phyloP scores from a whole-genome alignment of 2,888 invertebrate genomes.

The Eulithis prunata region DNA sequence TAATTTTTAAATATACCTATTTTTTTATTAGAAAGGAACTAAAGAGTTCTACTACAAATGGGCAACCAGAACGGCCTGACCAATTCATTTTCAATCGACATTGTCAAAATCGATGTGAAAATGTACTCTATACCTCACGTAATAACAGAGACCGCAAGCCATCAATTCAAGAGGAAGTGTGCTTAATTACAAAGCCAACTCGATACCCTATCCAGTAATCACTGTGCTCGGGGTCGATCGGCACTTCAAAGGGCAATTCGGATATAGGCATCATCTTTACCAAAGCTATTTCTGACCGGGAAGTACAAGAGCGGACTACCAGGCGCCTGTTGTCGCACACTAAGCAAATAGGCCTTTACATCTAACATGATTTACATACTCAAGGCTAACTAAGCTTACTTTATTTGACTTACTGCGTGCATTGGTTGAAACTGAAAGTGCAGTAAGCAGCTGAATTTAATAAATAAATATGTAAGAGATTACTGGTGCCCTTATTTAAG shows the following conservation, averaged over 20 bases:
- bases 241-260: slow-evolving; percentile 39
- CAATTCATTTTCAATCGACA: slow-evolving; percentile 15
- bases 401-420: too few species aligned
- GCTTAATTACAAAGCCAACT: slow-evolving; percentile 42
- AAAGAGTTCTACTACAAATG: too few species aligned
- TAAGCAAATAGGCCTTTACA: not conserved
- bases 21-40: too few species aligned
- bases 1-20: too few species aligned
- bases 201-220: slow-evolving; percentile 45
- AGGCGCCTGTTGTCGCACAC: slow-evolving; percentile 20
- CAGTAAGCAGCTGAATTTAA: too few species aligned
- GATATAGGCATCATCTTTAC: slow-evolving; percentile 48
- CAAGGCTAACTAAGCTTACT: not conserved
- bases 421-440: too few species aligned
- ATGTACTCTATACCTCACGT: slow-evolving; percentile 21
- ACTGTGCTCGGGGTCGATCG: slow-evolving; percentile 42
- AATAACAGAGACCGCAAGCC: slow-evolving; percentile 34
- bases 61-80: slow-evolving; percentile 6
- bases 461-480: too few species aligned
- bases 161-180: slow-evolving; percentile 40
- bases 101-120: slow-evolving; percentile 25
- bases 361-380: not conserved
- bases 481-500: not conserved
- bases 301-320: slow-evolving; percentile 16
- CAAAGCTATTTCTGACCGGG: slow-evolving; percentile 47